These are phyloP conservation scores for Siderastrea siderea DNA, from an alignment of 92 coral and sea anemone genomes.

Conservation along the genomic window DNA sequence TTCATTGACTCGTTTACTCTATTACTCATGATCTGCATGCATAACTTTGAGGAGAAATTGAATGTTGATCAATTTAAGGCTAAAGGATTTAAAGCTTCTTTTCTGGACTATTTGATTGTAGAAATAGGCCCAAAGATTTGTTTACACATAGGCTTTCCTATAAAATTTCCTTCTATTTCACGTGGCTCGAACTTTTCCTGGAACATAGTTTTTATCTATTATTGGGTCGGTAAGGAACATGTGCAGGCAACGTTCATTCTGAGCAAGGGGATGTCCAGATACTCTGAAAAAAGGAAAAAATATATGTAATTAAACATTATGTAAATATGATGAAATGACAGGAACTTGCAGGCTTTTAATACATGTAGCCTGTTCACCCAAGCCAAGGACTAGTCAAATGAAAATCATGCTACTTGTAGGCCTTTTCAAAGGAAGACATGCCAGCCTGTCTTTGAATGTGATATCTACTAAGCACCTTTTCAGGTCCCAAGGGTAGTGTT, in stretches of 20 bases:
- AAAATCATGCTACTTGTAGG: too few relatives aligned
- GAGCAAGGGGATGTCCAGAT: slow-evolving; percentile 99
- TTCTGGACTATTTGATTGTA: neutral
- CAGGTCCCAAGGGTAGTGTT: too few relatives aligned
- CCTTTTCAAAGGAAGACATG: too few relatives aligned
- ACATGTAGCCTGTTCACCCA: too few relatives aligned
- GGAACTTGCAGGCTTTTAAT: too few relatives aligned
- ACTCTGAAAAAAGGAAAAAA: slow-evolving; percentile 69
- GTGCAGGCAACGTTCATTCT: slow-evolving; percentile 96
- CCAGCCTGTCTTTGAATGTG: too few relatives aligned
- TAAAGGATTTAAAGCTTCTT: neutral
- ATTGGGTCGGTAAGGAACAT: slow-evolving; percentile 97
- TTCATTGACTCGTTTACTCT: neutral
- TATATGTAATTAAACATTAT: neutral
- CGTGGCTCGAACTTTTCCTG: slow-evolving; percentile 96
- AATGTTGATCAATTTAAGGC: neutral
- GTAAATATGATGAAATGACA: too few relatives aligned
- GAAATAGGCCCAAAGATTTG: neutral
- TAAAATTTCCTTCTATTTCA: slow-evolving; percentile 31
- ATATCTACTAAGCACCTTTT: too few relatives aligned
- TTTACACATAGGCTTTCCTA: slow-evolving; percentile 1
- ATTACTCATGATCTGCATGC: neutral
- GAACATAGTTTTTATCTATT: slow-evolving; percentile 96
- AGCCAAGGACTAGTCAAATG: too few relatives aligned
- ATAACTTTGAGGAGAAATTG: neutral